Percentiles rank a stretch among this genome's conserved stretches.
Conservation (phyloP, 1,140 invertebrate species). For the Caenorhabditis latens region DNA sequence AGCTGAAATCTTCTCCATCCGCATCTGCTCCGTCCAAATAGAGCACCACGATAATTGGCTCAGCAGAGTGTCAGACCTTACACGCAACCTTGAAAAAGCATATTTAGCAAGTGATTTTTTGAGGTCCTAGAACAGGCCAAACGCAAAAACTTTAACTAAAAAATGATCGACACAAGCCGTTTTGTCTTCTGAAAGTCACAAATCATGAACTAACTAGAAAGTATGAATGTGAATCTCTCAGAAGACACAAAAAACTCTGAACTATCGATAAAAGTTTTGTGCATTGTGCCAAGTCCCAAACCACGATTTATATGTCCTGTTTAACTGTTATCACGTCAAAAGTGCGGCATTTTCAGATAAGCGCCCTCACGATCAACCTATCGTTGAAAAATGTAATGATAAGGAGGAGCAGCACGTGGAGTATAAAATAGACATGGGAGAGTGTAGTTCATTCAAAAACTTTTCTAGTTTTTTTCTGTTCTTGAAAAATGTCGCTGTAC, state of each 20-base stretch:
- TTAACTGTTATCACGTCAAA: background rate
- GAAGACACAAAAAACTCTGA: background rate
- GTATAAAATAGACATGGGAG: conserved; percentile 3
- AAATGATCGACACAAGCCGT: too few relatives aligned
- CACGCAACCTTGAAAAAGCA: too few relatives aligned
- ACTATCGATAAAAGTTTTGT: background rate
- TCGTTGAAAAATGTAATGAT: background rate
- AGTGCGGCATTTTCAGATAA: background rate
- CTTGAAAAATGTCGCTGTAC: conserved; percentile 27
- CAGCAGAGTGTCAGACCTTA: too few relatives aligned
- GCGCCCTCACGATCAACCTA: background rate
- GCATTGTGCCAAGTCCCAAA: conserved; percentile 15
- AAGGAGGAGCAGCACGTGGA: conserved; percentile 6
- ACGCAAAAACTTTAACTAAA: too few relatives aligned
- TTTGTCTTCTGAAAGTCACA: background rate
- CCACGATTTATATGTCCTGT: conserved; percentile 18
- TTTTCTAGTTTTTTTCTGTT: background rate
- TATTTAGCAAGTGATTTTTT: too few relatives aligned
- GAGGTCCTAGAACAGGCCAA: too few relatives aligned
- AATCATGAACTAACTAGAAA: background rate
- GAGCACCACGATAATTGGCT: too few relatives aligned
- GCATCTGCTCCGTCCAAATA: too few relatives aligned
- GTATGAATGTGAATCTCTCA: background rate
- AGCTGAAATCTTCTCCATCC: too few relatives aligned
- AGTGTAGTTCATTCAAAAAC: background rate